A percentile compares a stretch with the other conserved stretches of the same genome.
Conservation (phyloP, 2,797 vertebrate genomes). For the Acanthis flammea region DNA sequence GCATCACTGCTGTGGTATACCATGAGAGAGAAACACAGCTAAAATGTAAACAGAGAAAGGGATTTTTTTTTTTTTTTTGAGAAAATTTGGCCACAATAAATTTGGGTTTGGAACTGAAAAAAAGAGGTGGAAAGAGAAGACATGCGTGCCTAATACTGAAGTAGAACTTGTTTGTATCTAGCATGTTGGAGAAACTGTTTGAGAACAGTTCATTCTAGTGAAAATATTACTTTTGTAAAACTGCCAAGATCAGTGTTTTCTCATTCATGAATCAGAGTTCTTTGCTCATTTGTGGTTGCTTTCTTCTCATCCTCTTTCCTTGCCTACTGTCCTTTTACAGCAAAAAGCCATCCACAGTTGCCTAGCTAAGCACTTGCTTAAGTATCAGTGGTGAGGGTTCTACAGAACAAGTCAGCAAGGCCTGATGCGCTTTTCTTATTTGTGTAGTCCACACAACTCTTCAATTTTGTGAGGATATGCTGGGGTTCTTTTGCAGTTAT, state of each 20-base stretch:
- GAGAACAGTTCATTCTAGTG: slow-evolving; percentile 71
- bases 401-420: not conserved
- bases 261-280: slow-evolving; percentile 71
- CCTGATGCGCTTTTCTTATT: not conserved
- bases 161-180: slow-evolving; percentile 67
- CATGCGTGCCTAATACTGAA: slow-evolving; percentile 54
- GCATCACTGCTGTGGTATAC: slow-evolving; percentile 11
- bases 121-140: slow-evolving; percentile 63
- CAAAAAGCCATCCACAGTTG: slow-evolving; percentile 20
- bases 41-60: not conserved
- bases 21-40: slow-evolving; percentile 30
- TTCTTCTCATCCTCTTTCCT: slow-evolving; percentile 63
- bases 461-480: accelerated
- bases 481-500: not conserved
- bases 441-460: not conserved
- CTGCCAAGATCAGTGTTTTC: slow-evolving; percentile 69
- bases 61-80: not conserved
- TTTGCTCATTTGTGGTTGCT: slow-evolving; percentile 71
- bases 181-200: slow-evolving; percentile 72
- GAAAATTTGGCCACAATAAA: slow-evolving; percentile 37
- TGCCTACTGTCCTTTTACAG: slow-evolving; percentile 35
- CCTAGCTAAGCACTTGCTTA: slow-evolving; percentile 23
- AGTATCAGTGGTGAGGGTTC: not conserved
- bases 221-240: slow-evolving; percentile 76
- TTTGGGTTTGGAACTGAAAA: slow-evolving; percentile 55